Base-by-base conservation (phyloP, 2,888 invertebrate genomes). In the Eupithecia inturbata region DNA sequence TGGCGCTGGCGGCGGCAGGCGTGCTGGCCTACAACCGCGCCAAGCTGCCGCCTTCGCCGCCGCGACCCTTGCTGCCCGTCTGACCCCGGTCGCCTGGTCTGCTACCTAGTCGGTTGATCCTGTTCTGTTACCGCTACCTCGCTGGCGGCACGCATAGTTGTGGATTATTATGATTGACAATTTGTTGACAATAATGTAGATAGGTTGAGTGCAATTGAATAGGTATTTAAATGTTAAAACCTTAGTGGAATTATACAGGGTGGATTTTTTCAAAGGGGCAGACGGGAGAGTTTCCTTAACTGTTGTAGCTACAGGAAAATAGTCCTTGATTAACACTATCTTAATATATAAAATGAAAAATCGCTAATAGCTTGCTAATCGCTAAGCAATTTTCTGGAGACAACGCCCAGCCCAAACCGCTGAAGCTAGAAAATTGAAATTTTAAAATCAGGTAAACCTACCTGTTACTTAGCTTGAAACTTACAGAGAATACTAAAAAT, bases 1-100 rank as follows among this genome's bases (percentile, higher is more conserved):
- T 99, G 99, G 93, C 97, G 78, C 90, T 98, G 82, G 99, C 99
- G 64, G 97, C 98, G 80, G 92, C 96, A 74, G 99, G 99, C 76
- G 99, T 99, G 75, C 95, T 99, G 64, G 96, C 96, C 79, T 99
- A 99, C 92, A 99, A 99, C 87, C 92, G 93, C 83, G 93, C 93
- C 81, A 88, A 88, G 82, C 79, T 86, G 63, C 76, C 72, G 45
- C 68, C 64, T 22, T 16, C 49, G 19, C 31, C 70, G 49, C 79
- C 45, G 45, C 45, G 73, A 60, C 66, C 86, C 62, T 83, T 82
- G 79, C 83, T 89, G 82, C 88, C 90, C 63, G 87, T 90, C n/a
- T 90, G 88, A 91, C 28, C 60, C 28, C 77, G n/a, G 39, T 22
- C 45, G 1, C 73, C n/a, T 2, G 5, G 39, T 36, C 36, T 36